These are phyloP conservation scores for Macrobrachium nipponense DNA, from an alignment of 1,140 invertebrate genomes.

Conservation along the genomic window DNA sequence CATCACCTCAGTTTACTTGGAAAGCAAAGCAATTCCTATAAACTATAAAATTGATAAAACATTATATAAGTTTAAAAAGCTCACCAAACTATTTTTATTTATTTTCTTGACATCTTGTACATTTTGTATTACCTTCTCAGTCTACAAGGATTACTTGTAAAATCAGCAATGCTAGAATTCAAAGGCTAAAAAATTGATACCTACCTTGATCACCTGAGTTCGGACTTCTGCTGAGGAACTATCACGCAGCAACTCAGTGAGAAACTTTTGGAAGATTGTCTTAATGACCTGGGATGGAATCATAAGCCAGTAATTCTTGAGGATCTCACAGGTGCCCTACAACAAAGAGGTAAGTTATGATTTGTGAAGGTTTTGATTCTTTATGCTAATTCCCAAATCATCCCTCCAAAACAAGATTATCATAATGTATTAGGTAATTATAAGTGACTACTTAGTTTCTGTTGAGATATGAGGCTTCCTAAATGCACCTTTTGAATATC, in stretches of 20 bases:
- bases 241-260: constrained; percentile 68
- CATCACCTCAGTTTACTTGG: too few relatives aligned
- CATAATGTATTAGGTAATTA: too few relatives aligned
- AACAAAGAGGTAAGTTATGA: not conserved
- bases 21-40: not conserved
- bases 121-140: not conserved
- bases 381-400: too few relatives aligned
- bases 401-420: too few relatives aligned
- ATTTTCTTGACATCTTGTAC: not conserved
- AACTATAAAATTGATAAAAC: not conserved
- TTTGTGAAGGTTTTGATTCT: too few relatives aligned
- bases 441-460: too few relatives aligned
- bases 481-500: too few relatives aligned
- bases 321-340: constrained; percentile 67
- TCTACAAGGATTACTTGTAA: not conserved
- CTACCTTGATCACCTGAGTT: constrained; percentile 68
- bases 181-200: constrained; percentile 25
- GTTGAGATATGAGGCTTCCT: too few relatives aligned
- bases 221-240: constrained; percentile 68
- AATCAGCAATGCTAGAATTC: not conserved
- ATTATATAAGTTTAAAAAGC: too few relatives aligned
- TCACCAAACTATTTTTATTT: not conserved
- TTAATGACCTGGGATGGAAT: constrained; percentile 67
- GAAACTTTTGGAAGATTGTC: constrained; percentile 66
- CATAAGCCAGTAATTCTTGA: constrained; percentile 68